Conservation (phyloP, 1,140 invertebrate species). For the Cheumatopsyche charites region DNA sequence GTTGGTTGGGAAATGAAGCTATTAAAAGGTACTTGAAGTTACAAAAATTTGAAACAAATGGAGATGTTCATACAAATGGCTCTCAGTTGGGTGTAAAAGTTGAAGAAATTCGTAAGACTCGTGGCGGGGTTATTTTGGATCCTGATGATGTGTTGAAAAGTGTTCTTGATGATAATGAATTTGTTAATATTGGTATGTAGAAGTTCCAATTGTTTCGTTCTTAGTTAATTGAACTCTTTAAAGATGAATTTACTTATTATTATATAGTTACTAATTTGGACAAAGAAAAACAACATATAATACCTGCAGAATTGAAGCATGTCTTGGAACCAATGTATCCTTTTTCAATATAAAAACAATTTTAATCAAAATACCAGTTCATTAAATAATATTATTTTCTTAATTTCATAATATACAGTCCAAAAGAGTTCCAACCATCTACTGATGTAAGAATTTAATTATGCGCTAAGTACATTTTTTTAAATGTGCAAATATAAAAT, state of each 20-base stretch:
- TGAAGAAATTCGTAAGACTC: slow-evolving; percentile 66
- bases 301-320: slow-evolving; percentile 65
- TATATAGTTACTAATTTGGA: slow-evolving; percentile 57
- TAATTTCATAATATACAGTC: too few species aligned
- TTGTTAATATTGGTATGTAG: slow-evolving; percentile 66
- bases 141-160: slow-evolving; percentile 63
- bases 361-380: too few species aligned
- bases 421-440: slow-evolving; percentile 3
- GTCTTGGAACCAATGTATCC: slow-evolving; percentile 68
- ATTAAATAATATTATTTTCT: too few species aligned
- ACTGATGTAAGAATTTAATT: slow-evolving; percentile 1
- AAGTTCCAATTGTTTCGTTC: neutral
- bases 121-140: slow-evolving; percentile 69
- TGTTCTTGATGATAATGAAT: slow-evolving; percentile 71
- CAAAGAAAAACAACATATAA: slow-evolving; percentile 61
- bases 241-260: neutral
- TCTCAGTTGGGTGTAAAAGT: slow-evolving; percentile 50
- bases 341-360: slow-evolving; percentile 51
- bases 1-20: slow-evolving; percentile 66
- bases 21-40: slow-evolving; percentile 62
- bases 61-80: slow-evolving; percentile 35
- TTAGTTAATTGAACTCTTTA: neutral
- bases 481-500: neutral
- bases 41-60: slow-evolving; percentile 50
- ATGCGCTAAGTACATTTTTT: too few species aligned